Conservation (phyloP, 1,140 invertebrate genomes). For the Psilanteris sp. region DNA sequence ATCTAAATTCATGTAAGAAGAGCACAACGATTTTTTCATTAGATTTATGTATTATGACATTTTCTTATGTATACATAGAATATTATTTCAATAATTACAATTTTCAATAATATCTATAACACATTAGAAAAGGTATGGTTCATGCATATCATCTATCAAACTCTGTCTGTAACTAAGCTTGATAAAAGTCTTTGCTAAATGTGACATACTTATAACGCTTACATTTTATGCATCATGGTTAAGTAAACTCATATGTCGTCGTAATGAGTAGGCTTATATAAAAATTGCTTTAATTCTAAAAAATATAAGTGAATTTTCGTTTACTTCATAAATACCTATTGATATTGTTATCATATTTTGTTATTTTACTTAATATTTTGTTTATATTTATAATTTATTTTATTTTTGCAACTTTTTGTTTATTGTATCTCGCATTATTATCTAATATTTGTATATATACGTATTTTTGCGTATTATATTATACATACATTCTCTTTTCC, state of each 20-base stretch:
- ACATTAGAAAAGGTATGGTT: conserved; percentile 74
- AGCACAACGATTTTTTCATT: conserved; percentile 65
- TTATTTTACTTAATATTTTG: conserved; percentile 52
- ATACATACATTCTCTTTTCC: conserved; percentile 46
- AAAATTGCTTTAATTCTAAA: conserved; percentile 79
- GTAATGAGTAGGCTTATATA: conserved; percentile 77
- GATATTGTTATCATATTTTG: conserved; percentile 40
- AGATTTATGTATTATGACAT: conserved; percentile 74
- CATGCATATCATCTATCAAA: conserved; percentile 75
- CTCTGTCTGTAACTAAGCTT: conserved; percentile 71
- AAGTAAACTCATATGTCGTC: conserved; percentile 72
- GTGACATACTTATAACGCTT: conserved; percentile 61
- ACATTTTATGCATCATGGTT: conserved; percentile 66
- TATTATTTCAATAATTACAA: conserved; percentile 75
- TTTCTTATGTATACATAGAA: conserved; percentile 73
- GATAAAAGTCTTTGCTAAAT: conserved; percentile 70
- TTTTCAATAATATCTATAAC: conserved; percentile 72
- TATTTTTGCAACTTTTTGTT: conserved; percentile 33
- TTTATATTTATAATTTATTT: conserved; percentile 38
- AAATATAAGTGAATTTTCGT: conserved; percentile 78
- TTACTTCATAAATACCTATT: conserved; percentile 62
- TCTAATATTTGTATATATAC: conserved; percentile 35
- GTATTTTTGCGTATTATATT: conserved; percentile 49
- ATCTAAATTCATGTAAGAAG: too few relatives aligned
- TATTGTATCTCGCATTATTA: conserved; percentile 38